A percentile compares a stretch with the other conserved stretches of the same genome.
Evolutionary conservation across 2,888 invertebrate genomes (phyloP).

Genomic region (Parnassius orleans): DNA sequence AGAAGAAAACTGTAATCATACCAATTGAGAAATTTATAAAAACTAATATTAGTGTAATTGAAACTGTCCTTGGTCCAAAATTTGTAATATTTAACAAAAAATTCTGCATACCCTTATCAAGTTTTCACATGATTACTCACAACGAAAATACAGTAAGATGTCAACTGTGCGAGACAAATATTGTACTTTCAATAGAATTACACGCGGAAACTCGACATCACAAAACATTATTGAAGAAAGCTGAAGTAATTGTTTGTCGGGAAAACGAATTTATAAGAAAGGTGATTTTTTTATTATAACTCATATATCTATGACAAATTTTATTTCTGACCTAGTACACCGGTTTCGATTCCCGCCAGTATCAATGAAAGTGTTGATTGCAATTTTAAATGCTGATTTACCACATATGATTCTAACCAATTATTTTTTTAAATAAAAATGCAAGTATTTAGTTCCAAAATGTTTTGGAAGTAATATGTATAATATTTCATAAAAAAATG

Average conservation of each 20-base stretch:
- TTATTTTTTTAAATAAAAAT: background rate
- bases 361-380: too few species aligned
- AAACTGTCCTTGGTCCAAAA: background rate
- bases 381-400: too few species aligned
- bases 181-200: background rate
- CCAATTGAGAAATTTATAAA: background rate
- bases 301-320: background rate
- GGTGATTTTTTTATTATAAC: constrained; percentile 28
- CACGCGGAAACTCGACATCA: constrained; percentile 29
- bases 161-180: constrained; percentile 34
- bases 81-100: constrained; percentile 40
- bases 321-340: too few species aligned
- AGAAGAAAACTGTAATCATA: too few species aligned
- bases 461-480: background rate
- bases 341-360: too few species aligned
- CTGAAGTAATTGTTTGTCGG: constrained; percentile 28
- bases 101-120: constrained; percentile 34
- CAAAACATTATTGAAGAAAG: constrained; percentile 9
- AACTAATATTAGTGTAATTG: background rate
- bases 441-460: background rate
- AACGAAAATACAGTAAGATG: constrained; percentile 32
- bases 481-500: background rate
- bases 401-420: background rate
- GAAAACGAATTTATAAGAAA: constrained; percentile 34
- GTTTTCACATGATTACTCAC: constrained; percentile 35